Percentiles rank a stretch among this genome's conserved stretches.
Conservation (phyloP, 1,140 invertebrate genomes). For the Chelonus insularis region DNA sequence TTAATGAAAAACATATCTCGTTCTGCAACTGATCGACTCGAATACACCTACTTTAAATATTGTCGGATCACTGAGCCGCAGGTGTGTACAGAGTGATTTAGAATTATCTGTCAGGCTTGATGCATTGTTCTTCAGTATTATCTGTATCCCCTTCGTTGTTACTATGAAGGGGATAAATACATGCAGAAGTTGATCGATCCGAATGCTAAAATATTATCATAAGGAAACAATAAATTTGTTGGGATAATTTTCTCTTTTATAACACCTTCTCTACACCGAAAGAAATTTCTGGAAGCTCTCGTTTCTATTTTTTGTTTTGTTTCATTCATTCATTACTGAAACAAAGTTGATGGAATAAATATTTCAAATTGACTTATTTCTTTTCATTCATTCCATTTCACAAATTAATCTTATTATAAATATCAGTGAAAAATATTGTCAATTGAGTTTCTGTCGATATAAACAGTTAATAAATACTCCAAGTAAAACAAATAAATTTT, state of each 20-base stretch:
- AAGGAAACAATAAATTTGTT: slow-evolving; percentile 3
- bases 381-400: too few relatives aligned
- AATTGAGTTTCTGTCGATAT: too few relatives aligned
- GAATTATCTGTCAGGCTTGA: slow-evolving; percentile 14
- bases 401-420: too few relatives aligned
- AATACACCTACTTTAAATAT: slow-evolving; percentile 13
- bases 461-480: too few relatives aligned
- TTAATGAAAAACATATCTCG: slow-evolving; percentile 1
- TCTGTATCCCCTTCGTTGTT: slow-evolving; percentile 14
- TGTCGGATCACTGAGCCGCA: slow-evolving; percentile 18
- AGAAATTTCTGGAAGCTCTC: too few relatives aligned
- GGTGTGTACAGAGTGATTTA: slow-evolving; percentile 24
- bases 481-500: too few relatives aligned
- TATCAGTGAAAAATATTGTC: too few relatives aligned
- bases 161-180: neutral
- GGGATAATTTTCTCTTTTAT: neutral
- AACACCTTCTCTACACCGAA: too few relatives aligned
- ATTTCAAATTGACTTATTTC: too few relatives aligned
- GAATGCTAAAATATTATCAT: slow-evolving; percentile 18
- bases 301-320: too few relatives aligned
- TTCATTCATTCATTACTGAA: too few relatives aligned
- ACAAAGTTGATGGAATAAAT: too few relatives aligned
- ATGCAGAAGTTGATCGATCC: slow-evolving; percentile 5
- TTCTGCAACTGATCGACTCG: neutral
- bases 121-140: slow-evolving; percentile 23